Base-by-base conservation (phyloP, 1,140 invertebrate genomes). In the Neuroterus valhalla region DNA sequence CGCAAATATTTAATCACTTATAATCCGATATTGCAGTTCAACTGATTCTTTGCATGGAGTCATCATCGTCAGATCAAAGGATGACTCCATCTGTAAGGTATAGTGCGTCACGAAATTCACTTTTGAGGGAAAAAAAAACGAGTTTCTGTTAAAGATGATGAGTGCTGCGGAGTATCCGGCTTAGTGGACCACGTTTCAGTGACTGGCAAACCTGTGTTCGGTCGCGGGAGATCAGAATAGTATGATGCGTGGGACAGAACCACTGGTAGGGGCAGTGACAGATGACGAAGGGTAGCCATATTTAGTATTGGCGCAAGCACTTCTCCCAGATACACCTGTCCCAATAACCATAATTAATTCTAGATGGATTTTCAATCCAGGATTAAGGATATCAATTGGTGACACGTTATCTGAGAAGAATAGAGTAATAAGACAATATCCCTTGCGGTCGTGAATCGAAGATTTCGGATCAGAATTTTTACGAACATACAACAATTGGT, bases 231-330 rank as follows among this genome's bases (percentile, higher is more conserved):
- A 78, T 78, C 44, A 43, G 79, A 79, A 79, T 77, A 80, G 80
- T 70, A 68, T 14, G 15, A 42, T 48, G 80, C 78, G 81, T 81
- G 80, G 80, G 80, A 45, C 38, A 52, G 43, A 77, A 17, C 2
- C 8, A 11, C 70, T 26, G 67, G 73, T 78, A 72, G 74, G 78
- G 78, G 66, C 38, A 45, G 73, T 78, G 81, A 79, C 75, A 73
- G 68, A 78, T 79, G 79, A 75, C 48, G 74, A 69, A 71, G 73
- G 66, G 75, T 76, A 42, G 55, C 83, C 85, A 85, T 86, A 85
- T 86, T 85, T 84, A 83, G 83, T 70, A 76, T 80, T 82, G 81
- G 77, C 69, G 71, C 15, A n/a, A 3, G 21, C 10, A 55, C 71
- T 15, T 31, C 50, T 52, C 21, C 23, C 12, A 62, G 55, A 62